Evolutionary conservation across 2,797 vertebrate species (phyloP).

Genomic region (Micromesistius poutassou): DNA sequence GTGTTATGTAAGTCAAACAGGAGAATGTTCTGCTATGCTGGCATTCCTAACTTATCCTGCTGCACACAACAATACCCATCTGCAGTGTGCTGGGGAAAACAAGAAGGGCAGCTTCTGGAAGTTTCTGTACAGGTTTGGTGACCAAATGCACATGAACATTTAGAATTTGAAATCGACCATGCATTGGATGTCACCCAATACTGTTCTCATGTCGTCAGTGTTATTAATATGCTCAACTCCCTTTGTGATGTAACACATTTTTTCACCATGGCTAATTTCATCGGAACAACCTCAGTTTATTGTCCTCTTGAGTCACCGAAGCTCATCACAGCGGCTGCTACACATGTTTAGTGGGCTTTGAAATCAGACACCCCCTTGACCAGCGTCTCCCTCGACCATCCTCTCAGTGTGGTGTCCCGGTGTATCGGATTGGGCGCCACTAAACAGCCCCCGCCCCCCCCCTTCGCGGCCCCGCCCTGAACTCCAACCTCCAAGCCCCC

Average conservation of each 20-base stretch:
- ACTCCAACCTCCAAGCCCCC: constrained; percentile 47
- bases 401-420: neutral
- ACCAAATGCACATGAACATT: neutral
- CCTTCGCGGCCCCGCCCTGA: constrained; percentile 61
- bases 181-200: too few species aligned
- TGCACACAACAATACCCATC: constrained; percentile 28
- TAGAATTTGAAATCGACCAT: neutral
- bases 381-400: neutral
- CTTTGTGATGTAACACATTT: neutral
- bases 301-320: too few species aligned
- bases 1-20: constrained; percentile 62
- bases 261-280: too few species aligned
- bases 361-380: too few species aligned
- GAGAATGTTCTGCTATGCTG: constrained; percentile 62
- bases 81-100: constrained; percentile 17
- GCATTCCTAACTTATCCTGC: constrained; percentile 45
- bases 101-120: constrained; percentile 3
- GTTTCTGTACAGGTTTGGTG: constrained; percentile 11
- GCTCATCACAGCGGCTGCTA: too few species aligned
- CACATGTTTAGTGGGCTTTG: too few species aligned
- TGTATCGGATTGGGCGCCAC: neutral
- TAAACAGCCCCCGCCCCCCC: constrained; percentile 17
- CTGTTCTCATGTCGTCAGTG: neutral
- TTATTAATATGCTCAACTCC: neutral
- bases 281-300: too few species aligned